phyloP scores from a whole-genome alignment of 2,113 vertebrate species.

The Prinia subflava region DNA sequence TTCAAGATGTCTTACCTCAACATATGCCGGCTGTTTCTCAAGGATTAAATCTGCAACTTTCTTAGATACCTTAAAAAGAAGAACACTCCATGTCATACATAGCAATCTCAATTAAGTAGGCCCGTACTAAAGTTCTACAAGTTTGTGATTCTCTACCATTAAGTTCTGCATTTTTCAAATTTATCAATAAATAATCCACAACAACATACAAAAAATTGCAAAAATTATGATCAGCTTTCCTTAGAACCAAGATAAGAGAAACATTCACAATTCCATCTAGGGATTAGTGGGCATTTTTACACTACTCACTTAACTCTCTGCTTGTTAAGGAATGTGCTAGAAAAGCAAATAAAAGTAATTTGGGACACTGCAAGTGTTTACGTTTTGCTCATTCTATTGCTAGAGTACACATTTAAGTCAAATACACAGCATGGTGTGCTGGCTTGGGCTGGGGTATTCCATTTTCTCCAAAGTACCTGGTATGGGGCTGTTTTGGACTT shows the following conservation, averaged over 20 bases:
- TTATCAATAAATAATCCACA: background rate
- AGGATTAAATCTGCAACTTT: constrained; percentile 98
- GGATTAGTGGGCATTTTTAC: background rate
- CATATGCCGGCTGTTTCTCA: constrained; percentile 97
- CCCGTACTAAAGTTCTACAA: background rate
- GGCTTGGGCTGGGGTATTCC: background rate
- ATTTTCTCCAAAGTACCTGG: background rate
- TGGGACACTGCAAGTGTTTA: background rate
- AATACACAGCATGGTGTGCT: background rate
- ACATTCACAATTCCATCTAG: background rate
- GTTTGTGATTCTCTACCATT: background rate
- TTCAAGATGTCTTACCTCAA: constrained; percentile 84
- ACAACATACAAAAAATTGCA: background rate
- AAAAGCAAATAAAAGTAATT: background rate
- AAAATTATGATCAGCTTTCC: background rate
- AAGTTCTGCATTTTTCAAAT: background rate
- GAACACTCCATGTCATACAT: background rate
- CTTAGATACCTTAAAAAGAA: constrained; percentile 88
- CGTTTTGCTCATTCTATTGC: background rate
- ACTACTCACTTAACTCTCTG: background rate
- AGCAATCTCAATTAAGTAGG: background rate
- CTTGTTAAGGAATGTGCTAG: background rate
- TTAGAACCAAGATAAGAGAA: background rate
- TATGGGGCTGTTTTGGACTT: background rate
- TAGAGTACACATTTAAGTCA: background rate